These are phyloP conservation scores for Brachionus rotundiformis DNA, from an alignment of 1,140 invertebrate species.

Conservation along the genomic window DNA sequence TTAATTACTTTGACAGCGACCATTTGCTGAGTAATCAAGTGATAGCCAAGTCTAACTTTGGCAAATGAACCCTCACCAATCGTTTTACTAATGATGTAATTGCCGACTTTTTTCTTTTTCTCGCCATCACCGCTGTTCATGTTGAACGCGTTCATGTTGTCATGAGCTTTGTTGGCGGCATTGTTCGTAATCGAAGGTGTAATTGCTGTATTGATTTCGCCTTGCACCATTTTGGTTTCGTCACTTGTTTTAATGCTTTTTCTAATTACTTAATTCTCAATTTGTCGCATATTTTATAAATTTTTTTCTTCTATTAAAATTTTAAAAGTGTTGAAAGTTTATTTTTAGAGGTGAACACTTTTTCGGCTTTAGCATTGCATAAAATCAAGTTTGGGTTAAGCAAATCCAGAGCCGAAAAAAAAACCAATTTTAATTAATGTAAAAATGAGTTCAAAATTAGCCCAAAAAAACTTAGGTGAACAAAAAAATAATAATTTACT, in stretches of 20 bases:
- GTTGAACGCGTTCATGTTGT: constrained; percentile 37
- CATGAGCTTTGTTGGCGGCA: neutral
- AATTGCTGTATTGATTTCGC: constrained; percentile 34
- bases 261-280: neutral
- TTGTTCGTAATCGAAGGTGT: constrained; percentile 17
- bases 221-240: constrained; percentile 40
- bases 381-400: constrained; percentile 19
- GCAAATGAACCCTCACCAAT: constrained; percentile 60
- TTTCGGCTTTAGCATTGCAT: neutral
- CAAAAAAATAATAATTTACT: neutral
- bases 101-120: constrained; percentile 59
- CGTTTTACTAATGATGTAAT: constrained; percentile 57
- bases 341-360: constrained; percentile 1
- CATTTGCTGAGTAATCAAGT: constrained; percentile 59
- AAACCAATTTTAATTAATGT: neutral
- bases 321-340: constrained; percentile 24
- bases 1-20: constrained; percentile 61
- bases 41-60: constrained; percentile 58
- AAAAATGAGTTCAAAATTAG: neutral
- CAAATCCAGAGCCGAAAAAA: constrained; percentile 1
- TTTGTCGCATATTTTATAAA: constrained; percentile 13
- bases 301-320: neutral
- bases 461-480: neutral
- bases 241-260: neutral
- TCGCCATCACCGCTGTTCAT: constrained; percentile 37